Base-by-base conservation (phyloP, 2,113 vertebrate genomes). In the Vulpes lagopus region DNA sequence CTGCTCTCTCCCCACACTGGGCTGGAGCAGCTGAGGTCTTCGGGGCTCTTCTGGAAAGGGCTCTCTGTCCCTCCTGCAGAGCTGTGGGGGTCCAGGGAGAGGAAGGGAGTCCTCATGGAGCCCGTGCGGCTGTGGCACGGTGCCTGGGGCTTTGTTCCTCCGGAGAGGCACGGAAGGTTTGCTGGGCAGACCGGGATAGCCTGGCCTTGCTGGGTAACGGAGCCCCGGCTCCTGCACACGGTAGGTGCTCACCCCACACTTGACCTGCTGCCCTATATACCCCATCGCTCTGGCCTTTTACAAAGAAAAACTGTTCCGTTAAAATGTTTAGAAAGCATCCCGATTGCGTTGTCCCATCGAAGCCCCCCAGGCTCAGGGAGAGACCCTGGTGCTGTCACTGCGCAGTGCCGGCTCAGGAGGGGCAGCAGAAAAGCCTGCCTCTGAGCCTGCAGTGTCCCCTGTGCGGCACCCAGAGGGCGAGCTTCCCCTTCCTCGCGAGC, bases 51-150 rank as follows among this genome's bases (percentile, higher is more conserved):
- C 16, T 10, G 49, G 27, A 27, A 30, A 78, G 25, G 49, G 49
- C 11, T 35, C 51, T n/a, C 11, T 22, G 5, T 55, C 76, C 55
- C 3, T 83, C 81, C 59, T 9, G 32, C 11, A 2, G 67, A 22
- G 23, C 55, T 35, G 4, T 5, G 11, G 43, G 60, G 57, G 5
- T 0, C 69, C 22, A 4, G 43, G 38, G 49, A 35, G 81, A 27
- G n/a, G 51, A 22, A 30, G 51, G 53, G 38, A 43, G 62, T 35
- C 43, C 59, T 78, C 43, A 0, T 15, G 59, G 32, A 35, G 32
- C 32, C 15, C 8, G 8, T 0, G 38, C 22, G 3, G 30, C 59
- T 2, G 16, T 1, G 23, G 32, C 6, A 1, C 1, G 3, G 27
- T 8, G 27, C 62, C 38, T 11, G 59, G 81, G 81, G 59, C 35